Percentiles rank a stretch among this genome's conserved stretches.
Conservation (phyloP, 2,113 vertebrate genomes). For the Colossoma macropomum region DNA sequence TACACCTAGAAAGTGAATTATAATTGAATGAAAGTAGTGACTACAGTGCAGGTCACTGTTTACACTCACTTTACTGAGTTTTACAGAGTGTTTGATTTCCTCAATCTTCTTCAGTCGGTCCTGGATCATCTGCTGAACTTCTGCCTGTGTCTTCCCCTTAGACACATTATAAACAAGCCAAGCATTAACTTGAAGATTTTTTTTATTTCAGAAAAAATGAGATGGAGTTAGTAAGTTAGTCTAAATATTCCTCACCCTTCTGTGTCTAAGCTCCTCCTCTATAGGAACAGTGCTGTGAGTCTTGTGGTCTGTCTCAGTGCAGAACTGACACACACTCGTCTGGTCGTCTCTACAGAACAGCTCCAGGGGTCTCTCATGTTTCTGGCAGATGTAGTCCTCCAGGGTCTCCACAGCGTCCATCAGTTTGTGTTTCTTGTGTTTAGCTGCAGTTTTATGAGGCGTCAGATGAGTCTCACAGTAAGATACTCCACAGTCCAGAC, state of each 20-base stretch:
- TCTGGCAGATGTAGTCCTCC: neutral
- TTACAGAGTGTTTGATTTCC: neutral
- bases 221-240: neutral
- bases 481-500: neutral
- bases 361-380: neutral
- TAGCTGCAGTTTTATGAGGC: neutral
- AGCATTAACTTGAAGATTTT: neutral
- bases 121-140: neutral
- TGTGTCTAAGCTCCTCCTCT: neutral
- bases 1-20: no score
- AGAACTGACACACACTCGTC: neutral
- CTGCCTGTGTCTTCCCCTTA: neutral
- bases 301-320: neutral
- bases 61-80: neutral
- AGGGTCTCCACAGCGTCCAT: neutral
- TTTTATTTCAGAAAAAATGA: neutral
- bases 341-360: neutral
- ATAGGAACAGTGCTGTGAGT: neutral
- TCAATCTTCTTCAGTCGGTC: neutral
- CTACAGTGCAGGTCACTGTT: no score
- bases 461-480: neutral
- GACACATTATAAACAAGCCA: neutral
- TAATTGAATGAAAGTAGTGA: no score
- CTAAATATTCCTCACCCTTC: neutral
- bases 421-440: neutral